Evolutionary conservation across 2,888 invertebrate species (phyloP).

Genomic region (Frankliniella intonsa): DNA sequence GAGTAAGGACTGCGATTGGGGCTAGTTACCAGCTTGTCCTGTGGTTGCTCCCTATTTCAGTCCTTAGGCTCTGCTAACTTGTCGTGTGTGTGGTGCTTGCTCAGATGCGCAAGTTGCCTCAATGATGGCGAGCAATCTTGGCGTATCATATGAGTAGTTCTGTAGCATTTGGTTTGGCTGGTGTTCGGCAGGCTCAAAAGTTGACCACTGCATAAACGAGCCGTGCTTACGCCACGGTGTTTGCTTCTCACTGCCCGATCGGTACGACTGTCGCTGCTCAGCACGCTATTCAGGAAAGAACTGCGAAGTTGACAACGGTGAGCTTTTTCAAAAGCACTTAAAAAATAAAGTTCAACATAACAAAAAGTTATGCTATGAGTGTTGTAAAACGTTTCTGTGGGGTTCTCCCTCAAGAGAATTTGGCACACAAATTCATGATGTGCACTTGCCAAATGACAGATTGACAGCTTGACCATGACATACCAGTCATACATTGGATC

Average conservation of each 20-base stretch:
- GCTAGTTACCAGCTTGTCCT: neutral
- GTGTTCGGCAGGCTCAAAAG: conserved; percentile 42
- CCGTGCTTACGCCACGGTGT: conserved; percentile 79
- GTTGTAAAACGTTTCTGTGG: conserved; percentile 14
- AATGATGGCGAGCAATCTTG: neutral
- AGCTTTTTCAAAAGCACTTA: conserved; percentile 38
- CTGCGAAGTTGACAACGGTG: conserved; percentile 71
- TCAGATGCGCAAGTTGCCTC: neutral
- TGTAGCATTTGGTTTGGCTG: conserved; percentile 28
- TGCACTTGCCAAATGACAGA: neutral
- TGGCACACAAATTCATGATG: neutral
- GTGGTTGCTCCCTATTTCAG: neutral
- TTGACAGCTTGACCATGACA: conserved; percentile 8
- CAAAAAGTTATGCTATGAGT: neutral
- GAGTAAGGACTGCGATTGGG: neutral
- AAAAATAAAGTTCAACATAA: neutral
- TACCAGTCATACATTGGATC: neutral
- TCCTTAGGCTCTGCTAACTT: neutral
- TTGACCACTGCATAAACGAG: conserved; percentile 71
- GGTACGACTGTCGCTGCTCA: conserved; percentile 78
- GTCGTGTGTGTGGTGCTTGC: conserved; percentile 16
- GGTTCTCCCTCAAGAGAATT: neutral
- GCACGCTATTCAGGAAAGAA: conserved; percentile 81
- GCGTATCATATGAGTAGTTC: neutral
- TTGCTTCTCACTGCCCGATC: conserved; percentile 70